Base-by-base conservation (phyloP, 2,888 invertebrate genomes). In the Corbicula japonica region DNA sequence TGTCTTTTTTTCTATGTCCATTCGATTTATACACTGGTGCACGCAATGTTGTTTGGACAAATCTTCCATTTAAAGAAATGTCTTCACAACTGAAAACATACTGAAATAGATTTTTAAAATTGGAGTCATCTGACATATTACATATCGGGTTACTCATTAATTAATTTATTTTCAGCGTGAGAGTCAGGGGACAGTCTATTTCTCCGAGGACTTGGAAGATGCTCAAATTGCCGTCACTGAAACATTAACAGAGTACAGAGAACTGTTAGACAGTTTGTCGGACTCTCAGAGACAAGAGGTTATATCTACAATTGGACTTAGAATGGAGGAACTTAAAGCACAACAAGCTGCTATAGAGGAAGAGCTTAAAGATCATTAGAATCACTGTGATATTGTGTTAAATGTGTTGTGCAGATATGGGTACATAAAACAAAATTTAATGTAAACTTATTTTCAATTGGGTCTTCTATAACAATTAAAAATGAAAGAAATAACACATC, bases 281-380 rank as follows among this genome's bases (percentile, higher is more conserved):
- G 88, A 88, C 32, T 73, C 83, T 52, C 90, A 92, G 71, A 82
- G 79, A 80, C 80, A 86, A 38, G 83, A 88, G 34, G 88, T 90
- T 2, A 61, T 85, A 28, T 74, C 88, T 70, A 88, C 89, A 10
- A 84, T 91, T 56, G 90, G 90, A 23, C 83, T 90, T 8, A 84
- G 88, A 77, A 91, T 91, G 90, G 89, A 90, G 63, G 91, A 91
- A 73, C 80, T 91, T 10, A 88, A 87, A 69, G 91, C 90, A 44
- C 91, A 91, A 58, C 76, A 88, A 50, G 69, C 76, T 30, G 86
- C 88, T n/a, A 81, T 91, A 26, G 87, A 89, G 72, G 89, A 91
- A n/a, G 84, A 95, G 92, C 74, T 95, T 94, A 86, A 94, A 93
- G 86, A 95, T 94, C 35, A 72, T 44, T 56, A 66, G n/a, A n/a